Evolutionary conservation across 2,888 invertebrate species (phyloP), one percentile per base, ranked within the genome.

Genomic region (Athetis lepigone): DNA sequence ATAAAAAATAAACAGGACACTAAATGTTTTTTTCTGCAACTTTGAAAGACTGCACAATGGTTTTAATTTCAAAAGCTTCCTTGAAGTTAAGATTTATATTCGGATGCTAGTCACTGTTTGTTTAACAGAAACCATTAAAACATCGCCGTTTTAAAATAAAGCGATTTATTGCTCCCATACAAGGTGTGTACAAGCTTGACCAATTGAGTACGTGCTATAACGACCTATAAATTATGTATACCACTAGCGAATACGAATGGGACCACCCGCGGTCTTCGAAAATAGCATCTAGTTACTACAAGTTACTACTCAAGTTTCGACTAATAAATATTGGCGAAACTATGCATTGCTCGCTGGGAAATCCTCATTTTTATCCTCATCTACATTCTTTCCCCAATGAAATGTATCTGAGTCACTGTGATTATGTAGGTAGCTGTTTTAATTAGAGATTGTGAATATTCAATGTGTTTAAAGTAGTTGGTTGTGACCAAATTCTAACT

Each of bases 251-350:
- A 70, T 80, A 66, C 68, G 57, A 79, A 74, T 80, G 45, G 45
- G 80, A 78, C 83, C 83, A 83, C 83, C 70, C 74, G 63, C 70
- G 50, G 27, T 16, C 46, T 37, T 52, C 61, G 66, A 49, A 65
- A 68, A 67, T 67, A 69, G 50, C 46, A 40, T 40, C 37, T 39
- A 46, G n/a, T 61, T 65, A 52, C 29, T 16, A 40, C 25, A 40
- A 46, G n/a, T 61, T 65, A 52, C 29, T 16, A 40, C 25, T 54
- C 51, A 40, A 18, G 19, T n/a, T 23, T 6, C 18, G 6, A 29
- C 4, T n/a, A 18, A 19, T 27, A 43, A 29, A 25, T 50, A 39
- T 58, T 11, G 23, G 23, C 18, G 49, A 62, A 56, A 25, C 40
- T 51, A n/a, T 6, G 1, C 16, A 74, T 29, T 68, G 74, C 52